Conservation (phyloP, 2,113 vertebrate species). For the Archilochus colubris region DNA sequence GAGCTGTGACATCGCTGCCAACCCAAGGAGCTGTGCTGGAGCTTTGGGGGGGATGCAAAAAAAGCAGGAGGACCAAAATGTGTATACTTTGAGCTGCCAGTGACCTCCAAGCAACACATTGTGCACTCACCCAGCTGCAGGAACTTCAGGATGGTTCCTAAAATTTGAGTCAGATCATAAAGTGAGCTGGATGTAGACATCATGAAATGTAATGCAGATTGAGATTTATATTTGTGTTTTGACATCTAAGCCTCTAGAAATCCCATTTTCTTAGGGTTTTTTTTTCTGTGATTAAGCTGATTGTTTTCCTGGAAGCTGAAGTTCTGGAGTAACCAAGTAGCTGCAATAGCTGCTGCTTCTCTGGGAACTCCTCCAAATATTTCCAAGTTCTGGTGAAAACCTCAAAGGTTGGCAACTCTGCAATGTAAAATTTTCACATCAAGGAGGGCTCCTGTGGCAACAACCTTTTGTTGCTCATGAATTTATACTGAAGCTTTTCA, state of each 20-base stretch:
- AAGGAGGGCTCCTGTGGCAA: background rate
- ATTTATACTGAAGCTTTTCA: background rate
- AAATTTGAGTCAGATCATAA: fast-evolving
- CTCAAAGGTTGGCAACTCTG: background rate
- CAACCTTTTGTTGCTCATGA: background rate
- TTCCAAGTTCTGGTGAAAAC: background rate
- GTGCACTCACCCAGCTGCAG: fast-evolving
- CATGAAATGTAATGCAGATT: fast-evolving
- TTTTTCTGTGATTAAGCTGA: background rate
- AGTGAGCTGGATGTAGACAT: fast-evolving
- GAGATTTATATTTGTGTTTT: background rate
- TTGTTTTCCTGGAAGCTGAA: background rate
- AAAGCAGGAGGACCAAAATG: fast-evolving
- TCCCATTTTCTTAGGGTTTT: background rate
- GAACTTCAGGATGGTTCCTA: fast-evolving
- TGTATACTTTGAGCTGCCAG: background rate
- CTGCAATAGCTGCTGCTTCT: fast-evolving
- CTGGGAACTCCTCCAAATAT: background rate
- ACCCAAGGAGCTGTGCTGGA: background rate
- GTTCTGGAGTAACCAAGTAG: background rate
- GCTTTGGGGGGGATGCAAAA: fast-evolving
- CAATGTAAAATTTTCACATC: fast-evolving
- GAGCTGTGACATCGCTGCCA: fast-evolving
- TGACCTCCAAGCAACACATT: fast-evolving
- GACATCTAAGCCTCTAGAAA: background rate